Conservation (phyloP, 2,797 vertebrate species). For the Limnodromus scolopaceus region DNA sequence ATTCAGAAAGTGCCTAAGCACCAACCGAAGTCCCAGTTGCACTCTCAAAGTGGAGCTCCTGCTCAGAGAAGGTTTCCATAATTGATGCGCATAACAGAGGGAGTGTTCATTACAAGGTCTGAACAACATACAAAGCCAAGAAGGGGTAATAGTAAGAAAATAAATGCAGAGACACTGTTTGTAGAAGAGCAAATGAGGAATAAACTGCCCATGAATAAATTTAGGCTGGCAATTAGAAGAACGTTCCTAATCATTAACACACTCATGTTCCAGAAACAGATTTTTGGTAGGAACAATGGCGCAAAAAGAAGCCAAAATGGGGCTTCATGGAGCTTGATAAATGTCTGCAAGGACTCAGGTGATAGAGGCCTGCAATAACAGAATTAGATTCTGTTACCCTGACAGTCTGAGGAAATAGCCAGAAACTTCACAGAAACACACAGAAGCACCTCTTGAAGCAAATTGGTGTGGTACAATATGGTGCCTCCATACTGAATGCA, state of each 20-base stretch:
- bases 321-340: neutral
- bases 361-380: neutral
- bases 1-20: neutral
- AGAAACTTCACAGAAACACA: neutral
- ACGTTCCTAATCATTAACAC: neutral
- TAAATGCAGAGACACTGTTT: neutral
- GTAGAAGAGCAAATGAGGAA: neutral
- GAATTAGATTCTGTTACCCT: neutral
- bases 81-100: neutral
- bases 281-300: neutral
- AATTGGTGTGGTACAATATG: neutral
- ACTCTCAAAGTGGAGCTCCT: neutral
- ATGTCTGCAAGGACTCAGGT: neutral
- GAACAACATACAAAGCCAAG: neutral
- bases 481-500: rapidly evolving
- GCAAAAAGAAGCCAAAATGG: neutral
- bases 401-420: neutral
- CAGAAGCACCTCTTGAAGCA: neutral
- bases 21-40: neutral
- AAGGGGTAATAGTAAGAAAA: slow-evolving; percentile 3
- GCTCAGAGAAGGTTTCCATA: neutral
- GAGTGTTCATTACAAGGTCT: neutral
- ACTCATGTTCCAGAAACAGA: neutral
- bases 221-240: slow-evolving; percentile 28
- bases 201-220: slow-evolving; percentile 50